Evolutionary conservation across 1,140 invertebrate species (phyloP).

Genomic region (Procambarus clarkii): DNA sequence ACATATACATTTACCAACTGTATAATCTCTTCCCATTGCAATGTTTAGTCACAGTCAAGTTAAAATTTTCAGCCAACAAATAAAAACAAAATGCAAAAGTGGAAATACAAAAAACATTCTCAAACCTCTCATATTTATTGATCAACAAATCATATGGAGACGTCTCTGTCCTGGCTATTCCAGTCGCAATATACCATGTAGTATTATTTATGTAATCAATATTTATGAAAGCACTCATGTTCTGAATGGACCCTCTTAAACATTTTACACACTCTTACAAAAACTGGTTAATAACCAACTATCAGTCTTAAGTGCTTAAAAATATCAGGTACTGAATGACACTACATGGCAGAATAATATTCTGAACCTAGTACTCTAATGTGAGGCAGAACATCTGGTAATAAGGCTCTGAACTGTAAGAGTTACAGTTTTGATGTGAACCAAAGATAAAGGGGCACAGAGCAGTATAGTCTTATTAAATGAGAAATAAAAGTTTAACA

Average conservation of each 20-base stretch:
- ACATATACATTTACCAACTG: neutral
- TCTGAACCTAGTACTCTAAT: neutral
- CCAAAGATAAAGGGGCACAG: neutral
- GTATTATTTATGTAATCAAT: slow-evolving; percentile 2
- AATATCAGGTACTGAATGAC: slow-evolving; percentile 10
- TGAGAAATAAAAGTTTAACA: neutral
- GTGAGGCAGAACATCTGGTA: neutral
- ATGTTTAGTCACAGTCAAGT: no score
- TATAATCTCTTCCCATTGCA: neutral
- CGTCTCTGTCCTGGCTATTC: neutral
- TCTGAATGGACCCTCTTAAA: neutral
- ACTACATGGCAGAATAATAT: neutral
- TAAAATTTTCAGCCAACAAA: no score
- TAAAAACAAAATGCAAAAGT: neutral
- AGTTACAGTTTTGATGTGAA: neutral
- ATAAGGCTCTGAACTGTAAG: neutral
- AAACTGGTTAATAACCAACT: neutral
- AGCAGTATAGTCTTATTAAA: neutral
- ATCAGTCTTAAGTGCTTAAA: neutral
- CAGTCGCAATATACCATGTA: neutral
- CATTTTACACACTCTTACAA: no score
- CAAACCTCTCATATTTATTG: neutral
- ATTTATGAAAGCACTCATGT: neutral
- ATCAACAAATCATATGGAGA: slow-evolving; percentile 1
- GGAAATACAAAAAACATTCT: neutral